These are phyloP conservation scores for Isichthys henryi DNA, from an alignment of 2,113 vertebrate species.

Conservation along the genomic window DNA sequence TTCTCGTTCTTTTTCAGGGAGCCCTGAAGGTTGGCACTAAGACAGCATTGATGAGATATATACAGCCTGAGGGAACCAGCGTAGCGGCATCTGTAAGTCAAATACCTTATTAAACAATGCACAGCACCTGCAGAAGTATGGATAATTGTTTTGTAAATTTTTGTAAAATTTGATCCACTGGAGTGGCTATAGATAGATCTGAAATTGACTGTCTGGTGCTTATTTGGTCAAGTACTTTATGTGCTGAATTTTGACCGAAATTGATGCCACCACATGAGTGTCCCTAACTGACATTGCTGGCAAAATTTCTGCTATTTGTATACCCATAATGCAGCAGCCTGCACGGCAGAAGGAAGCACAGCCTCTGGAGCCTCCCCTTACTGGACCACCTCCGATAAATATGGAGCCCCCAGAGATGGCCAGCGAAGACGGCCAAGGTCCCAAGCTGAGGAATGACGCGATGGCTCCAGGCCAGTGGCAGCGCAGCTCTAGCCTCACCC, in stretches of 20 bases:
- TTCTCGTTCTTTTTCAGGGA: conserved; percentile 74
- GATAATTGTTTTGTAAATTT: background rate
- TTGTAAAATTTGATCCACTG: background rate
- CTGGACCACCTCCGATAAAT: conserved; percentile 38
- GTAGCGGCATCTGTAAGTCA: conserved; percentile 41
- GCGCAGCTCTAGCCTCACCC: conserved; percentile 60
- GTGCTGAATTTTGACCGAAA: background rate
- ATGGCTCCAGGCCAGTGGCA: conserved; percentile 47
- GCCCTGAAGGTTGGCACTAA: conserved; percentile 82
- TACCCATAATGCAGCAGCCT: conserved; percentile 48
- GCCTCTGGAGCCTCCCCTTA: conserved; percentile 51
- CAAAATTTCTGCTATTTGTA: conserved; percentile 28
- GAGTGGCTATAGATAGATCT: background rate
- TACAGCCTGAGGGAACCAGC: conserved; percentile 52
- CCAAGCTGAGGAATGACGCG: conserved; percentile 35
- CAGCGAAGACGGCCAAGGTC: conserved; percentile 34
- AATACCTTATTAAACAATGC: background rate
- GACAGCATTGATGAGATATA: conserved; percentile 79
- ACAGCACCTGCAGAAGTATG: background rate
- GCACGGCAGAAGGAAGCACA: conserved; percentile 58
- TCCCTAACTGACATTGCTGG: background rate
- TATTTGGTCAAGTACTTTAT: background rate
- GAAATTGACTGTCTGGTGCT: background rate
- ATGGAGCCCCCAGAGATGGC: conserved; percentile 33
- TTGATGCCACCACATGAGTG: background rate